These are phyloP conservation scores for Pan troglodytes DNA, from an alignment of 2,113 vertebrate genomes.

Conservation along the genomic window NHGRI_mPanTro3-v2.1_pri NC_072402.2:87524001-87524500, in stretches of 20 bases:
- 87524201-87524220: neutral
- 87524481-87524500: neutral
- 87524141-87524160: neutral
- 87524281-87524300: neutral
- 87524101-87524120: neutral
- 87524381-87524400: neutral
- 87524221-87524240: neutral
- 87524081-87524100: neutral
- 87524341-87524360: neutral
- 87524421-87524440: neutral
- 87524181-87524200: neutral
- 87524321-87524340: neutral
- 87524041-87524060: neutral
- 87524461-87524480: neutral
- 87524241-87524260: neutral
- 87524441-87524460: neutral
- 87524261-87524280: neutral
- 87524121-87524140: neutral
- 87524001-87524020: neutral
- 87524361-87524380: too few species aligned
- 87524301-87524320: neutral
- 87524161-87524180: neutral
- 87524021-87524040: neutral
- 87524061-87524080: neutral
- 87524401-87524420: neutral